Evolutionary conservation across 92 coral and sea anemone species (phyloP).

Genomic region (Phenganax marumi): DNA sequence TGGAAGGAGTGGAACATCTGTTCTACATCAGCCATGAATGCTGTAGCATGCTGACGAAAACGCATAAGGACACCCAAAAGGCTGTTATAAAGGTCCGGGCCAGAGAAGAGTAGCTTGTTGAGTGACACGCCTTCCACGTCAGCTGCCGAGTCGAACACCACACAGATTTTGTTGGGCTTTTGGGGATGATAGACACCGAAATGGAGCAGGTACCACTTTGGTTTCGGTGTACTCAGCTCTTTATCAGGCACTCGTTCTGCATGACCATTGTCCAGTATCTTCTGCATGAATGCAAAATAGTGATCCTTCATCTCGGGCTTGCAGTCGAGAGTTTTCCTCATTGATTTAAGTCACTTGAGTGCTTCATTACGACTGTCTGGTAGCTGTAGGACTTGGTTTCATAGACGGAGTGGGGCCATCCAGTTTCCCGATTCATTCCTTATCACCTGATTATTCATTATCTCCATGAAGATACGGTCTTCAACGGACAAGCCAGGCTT

Average conservation of each 20-base stretch:
- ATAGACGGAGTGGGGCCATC: constrained; percentile 52
- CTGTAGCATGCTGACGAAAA: constrained; percentile 52
- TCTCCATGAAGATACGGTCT: too few species aligned
- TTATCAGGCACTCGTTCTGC: constrained; percentile 45
- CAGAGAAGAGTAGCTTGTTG: constrained; percentile 49
- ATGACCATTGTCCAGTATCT: constrained; percentile 44
- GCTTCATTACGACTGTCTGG: constrained; percentile 45
- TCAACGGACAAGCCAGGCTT: constrained; percentile 15
- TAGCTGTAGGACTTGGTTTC: constrained; percentile 14
- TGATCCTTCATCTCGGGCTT: constrained; percentile 49
- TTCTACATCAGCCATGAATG: too few species aligned
- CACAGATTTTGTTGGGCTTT: too few species aligned
- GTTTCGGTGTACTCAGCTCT: constrained; percentile 3
- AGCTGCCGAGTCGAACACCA: constrained; percentile 59
- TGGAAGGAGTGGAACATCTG: too few species aligned
- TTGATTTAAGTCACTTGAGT: constrained; percentile 38
- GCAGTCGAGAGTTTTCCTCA: constrained; percentile 29
- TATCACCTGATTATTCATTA: constrained; percentile 34
- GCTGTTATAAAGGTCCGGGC: constrained; percentile 46
- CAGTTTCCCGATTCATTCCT: constrained; percentile 50
- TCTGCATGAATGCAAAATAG: constrained; percentile 59
- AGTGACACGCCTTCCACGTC: constrained; percentile 44
- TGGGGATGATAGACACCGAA: constrained; percentile 55
- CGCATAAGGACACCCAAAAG: constrained; percentile 54
- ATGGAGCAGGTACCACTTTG: constrained; percentile 49